phyloP scores from a whole-genome alignment of 2,888 invertebrate genomes.

The Hemaris fuciformis region DNA sequence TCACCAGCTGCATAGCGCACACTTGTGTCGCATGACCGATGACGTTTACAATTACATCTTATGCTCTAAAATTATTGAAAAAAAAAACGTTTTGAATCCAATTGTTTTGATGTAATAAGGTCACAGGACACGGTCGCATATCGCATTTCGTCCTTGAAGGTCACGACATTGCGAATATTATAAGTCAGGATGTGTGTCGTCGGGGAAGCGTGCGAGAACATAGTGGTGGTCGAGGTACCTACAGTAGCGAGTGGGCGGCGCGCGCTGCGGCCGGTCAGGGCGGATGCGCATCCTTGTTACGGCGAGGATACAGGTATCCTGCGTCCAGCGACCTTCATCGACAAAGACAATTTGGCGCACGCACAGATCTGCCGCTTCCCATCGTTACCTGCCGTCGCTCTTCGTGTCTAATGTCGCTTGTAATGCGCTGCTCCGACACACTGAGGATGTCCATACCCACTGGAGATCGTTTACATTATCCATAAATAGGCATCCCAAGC shows the following conservation, averaged over 20 bases:
- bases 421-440: neutral
- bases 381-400: neutral
- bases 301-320: constrained; percentile 65
- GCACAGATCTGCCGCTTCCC: constrained; percentile 11
- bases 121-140: neutral
- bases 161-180: neutral
- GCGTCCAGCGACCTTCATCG: constrained; percentile 34
- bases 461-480: no score
- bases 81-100: no score
- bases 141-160: neutral
- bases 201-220: neutral
- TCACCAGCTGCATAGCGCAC: no score
- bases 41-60: no score
- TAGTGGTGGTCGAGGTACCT: constrained; percentile 14
- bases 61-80: no score
- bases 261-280: no score
- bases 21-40: no score
- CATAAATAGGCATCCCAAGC: no score
- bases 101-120: neutral
- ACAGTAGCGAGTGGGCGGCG: constrained; percentile 33
- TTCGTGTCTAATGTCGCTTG: neutral
- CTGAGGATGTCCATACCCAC: neutral
- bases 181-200: neutral
- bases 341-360: neutral
- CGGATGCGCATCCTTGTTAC: constrained; percentile 76